Conservation (phyloP, 2,113 vertebrate genomes). For the Microcebus murinus region DNA sequence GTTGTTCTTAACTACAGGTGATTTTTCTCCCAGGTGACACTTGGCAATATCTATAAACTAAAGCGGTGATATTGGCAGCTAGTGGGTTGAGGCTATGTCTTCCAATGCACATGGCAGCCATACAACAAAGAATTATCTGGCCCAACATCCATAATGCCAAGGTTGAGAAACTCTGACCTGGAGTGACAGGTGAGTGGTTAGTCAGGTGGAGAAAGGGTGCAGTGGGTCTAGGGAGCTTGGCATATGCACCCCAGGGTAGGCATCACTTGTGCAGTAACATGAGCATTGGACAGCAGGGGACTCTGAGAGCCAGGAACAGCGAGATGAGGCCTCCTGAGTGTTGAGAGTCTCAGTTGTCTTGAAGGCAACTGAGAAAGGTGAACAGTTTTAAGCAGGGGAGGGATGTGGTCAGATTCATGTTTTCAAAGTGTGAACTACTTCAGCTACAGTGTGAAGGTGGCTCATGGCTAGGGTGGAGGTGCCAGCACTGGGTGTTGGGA, state of each 20-base stretch:
- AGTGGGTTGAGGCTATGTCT: neutral
- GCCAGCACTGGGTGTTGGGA: fast-evolving
- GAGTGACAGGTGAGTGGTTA: neutral
- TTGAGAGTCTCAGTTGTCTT: neutral
- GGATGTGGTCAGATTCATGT: neutral
- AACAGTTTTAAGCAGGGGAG: neutral
- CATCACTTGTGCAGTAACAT: too few relatives aligned
- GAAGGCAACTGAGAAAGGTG: neutral
- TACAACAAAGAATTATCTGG: neutral
- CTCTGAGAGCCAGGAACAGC: neutral
- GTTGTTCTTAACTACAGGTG: neutral
- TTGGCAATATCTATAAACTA: neutral
- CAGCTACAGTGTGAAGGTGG: neutral
- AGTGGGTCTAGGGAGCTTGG: neutral
- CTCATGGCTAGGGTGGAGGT: neutral
- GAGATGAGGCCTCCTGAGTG: neutral
- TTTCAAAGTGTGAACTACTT: neutral
- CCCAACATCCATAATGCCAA: fast-evolving
- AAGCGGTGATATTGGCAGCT: neutral
- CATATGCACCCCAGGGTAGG: neutral
- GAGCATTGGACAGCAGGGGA: too few relatives aligned
- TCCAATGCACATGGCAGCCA: neutral
- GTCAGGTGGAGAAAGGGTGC: neutral
- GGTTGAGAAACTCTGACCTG: neutral
- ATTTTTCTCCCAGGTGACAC: neutral